These are phyloP conservation scores for Poeciliopsis occidentalis DNA, from an alignment of 2,113 vertebrate genomes.

Conservation along the genomic window DNA sequence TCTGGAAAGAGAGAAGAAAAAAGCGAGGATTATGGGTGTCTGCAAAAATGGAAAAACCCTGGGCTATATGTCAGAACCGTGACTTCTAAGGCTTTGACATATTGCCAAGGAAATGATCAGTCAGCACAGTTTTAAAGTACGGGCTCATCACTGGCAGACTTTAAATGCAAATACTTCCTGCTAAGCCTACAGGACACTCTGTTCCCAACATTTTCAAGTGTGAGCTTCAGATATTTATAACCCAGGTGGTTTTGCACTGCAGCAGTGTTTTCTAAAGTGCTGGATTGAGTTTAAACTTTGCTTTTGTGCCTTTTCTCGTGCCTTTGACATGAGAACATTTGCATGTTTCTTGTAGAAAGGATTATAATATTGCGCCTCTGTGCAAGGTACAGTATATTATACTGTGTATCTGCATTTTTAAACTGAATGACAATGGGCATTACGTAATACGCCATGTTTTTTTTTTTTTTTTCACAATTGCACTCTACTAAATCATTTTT, in stretches of 20 bases:
- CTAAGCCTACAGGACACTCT: slow-evolving; percentile 37
- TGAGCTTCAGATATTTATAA: slow-evolving; percentile 13
- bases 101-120: slow-evolving; percentile 64
- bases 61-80: slow-evolving; percentile 53
- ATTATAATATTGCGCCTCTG: not conserved
- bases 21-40: slow-evolving; percentile 48
- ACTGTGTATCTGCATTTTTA: not conserved
- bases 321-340: slow-evolving; percentile 4
- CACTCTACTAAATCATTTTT: too few relatives aligned
- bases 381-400: not conserved
- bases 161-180: slow-evolving; percentile 52
- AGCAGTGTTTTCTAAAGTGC: slow-evolving; percentile 12
- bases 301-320: not conserved
- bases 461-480: too few relatives aligned
- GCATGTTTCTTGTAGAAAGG: not conserved
- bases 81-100: slow-evolving; percentile 61
- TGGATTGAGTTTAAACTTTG: not conserved
- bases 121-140: slow-evolving; percentile 60
- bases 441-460: not conserved
- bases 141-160: slow-evolving; percentile 40
- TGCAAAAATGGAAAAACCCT: slow-evolving; percentile 64
- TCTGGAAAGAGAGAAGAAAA: slow-evolving; percentile 34
- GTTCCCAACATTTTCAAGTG: slow-evolving; percentile 17
- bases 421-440: not conserved
- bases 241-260: slow-evolving; percentile 5